phyloP scores from a whole-genome alignment of 2,113 vertebrate genomes.

The Puma concolor region DNA sequence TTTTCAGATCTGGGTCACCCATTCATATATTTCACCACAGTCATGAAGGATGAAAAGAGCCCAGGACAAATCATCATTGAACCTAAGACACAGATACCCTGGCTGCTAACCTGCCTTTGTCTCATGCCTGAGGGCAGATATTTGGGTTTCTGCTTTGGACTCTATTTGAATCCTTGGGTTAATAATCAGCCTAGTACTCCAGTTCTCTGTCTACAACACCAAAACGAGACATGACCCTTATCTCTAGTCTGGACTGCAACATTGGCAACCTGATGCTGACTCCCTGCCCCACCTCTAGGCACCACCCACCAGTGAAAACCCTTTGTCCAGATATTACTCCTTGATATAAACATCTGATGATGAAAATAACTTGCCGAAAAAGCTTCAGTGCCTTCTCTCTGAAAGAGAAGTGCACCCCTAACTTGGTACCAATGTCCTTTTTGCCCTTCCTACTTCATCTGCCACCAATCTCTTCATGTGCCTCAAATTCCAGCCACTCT shows the following conservation, averaged over 20 bases:
- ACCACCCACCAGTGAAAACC: background rate
- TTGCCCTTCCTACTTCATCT: background rate
- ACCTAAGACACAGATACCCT: background rate
- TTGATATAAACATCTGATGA: background rate
- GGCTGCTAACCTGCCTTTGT: background rate
- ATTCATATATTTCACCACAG: background rate
- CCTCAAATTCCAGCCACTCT: background rate
- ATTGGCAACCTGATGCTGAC: background rate
- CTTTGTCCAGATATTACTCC: background rate
- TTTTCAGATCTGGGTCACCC: background rate
- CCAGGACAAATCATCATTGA: background rate
- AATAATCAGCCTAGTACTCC: background rate
- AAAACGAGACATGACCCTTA: background rate
- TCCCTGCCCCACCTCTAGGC: background rate
- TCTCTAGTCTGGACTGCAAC: background rate
- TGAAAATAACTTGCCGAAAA: background rate
- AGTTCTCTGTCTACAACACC: background rate
- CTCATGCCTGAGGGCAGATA: background rate
- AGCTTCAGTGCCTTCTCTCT: background rate
- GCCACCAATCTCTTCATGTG: background rate
- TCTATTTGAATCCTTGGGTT: background rate
- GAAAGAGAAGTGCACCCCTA: background rate
- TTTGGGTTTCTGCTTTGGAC: background rate
- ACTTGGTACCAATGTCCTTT: background rate
- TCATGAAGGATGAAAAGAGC: background rate